Percentiles rank a stretch among this genome's conserved stretches.
Evolutionary conservation across 2,888 invertebrate genomes (phyloP).

Genomic region (Sinodicranocentrus sp.): DNA sequence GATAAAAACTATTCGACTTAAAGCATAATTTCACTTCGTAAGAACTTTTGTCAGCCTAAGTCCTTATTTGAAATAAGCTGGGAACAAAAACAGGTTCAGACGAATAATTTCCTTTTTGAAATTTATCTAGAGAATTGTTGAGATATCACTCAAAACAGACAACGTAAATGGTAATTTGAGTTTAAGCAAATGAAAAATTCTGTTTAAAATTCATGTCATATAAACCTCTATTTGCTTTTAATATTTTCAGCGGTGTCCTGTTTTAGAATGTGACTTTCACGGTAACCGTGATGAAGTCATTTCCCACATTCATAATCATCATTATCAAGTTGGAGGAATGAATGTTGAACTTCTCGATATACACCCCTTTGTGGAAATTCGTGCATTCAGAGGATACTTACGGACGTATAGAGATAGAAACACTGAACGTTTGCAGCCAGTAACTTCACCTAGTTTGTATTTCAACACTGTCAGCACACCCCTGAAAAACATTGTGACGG

Average conservation of each 20-base stretch:
- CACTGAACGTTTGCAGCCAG: background rate
- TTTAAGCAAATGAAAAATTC: too few relatives aligned
- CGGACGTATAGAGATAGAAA: constrained; percentile 23
- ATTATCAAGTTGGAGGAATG: background rate
- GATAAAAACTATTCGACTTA: too few relatives aligned
- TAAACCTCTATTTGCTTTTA: background rate
- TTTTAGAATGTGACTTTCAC: background rate
- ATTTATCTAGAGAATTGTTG: too few relatives aligned
- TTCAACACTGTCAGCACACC: background rate
- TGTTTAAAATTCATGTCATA: too few relatives aligned
- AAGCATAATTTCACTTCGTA: too few relatives aligned
- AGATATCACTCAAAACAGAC: too few relatives aligned
- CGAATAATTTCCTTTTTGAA: too few relatives aligned
- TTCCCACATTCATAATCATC: background rate
- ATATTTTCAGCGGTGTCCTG: constrained; percentile 4
- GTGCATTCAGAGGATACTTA: constrained; percentile 46
- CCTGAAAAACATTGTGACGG: constrained; percentile 3
- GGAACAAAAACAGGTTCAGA: too few relatives aligned
- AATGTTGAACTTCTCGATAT: background rate
- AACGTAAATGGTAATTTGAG: too few relatives aligned
- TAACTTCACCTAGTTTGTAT: background rate
- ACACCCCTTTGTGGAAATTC: constrained; percentile 22
- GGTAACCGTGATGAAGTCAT: background rate
- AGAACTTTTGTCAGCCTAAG: too few relatives aligned
- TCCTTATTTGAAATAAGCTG: too few relatives aligned